These are phyloP conservation scores for Amorpha juglandis DNA, from an alignment of 2,888 invertebrate genomes.

Conservation along the genomic window DNA sequence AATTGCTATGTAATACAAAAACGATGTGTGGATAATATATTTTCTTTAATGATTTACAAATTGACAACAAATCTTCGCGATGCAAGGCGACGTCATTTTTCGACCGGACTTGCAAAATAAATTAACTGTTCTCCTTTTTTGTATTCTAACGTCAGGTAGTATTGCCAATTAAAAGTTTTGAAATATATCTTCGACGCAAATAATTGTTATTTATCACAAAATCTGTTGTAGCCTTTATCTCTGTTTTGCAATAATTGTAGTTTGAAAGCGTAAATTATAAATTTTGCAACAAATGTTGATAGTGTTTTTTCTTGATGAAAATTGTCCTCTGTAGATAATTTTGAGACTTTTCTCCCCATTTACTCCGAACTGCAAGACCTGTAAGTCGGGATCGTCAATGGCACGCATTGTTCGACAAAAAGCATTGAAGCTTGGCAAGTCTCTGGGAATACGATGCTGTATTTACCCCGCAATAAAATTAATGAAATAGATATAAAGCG, in stretches of 20 bases:
- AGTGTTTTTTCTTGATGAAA: background rate
- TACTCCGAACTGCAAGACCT: no score
- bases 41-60: background rate
- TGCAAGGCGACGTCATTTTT: background rate
- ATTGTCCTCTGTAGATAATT: no score
- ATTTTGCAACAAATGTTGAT: constrained; percentile 7
- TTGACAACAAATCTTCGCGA: background rate
- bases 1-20: no score
- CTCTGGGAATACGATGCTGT: no score
- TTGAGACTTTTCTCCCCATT: no score
- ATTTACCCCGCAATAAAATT: no score
- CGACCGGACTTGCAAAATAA: background rate
- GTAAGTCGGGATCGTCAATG: no score
- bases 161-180: constrained; percentile 2
- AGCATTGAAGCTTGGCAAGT: no score
- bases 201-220: constrained; percentile 2
- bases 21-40: background rate
- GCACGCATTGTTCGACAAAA: no score
- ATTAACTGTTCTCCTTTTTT: background rate
- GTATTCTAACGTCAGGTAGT: background rate
- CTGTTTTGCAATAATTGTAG: background rate
- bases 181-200: background rate
- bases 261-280: constrained; percentile 12
- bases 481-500: no score
- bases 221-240: background rate